Percentiles rank a stretch among this genome's conserved stretches.
Evolutionary conservation across 2,113 vertebrate genomes (phyloP).

Genomic region (Cephalopholis sonnerati): DNA sequence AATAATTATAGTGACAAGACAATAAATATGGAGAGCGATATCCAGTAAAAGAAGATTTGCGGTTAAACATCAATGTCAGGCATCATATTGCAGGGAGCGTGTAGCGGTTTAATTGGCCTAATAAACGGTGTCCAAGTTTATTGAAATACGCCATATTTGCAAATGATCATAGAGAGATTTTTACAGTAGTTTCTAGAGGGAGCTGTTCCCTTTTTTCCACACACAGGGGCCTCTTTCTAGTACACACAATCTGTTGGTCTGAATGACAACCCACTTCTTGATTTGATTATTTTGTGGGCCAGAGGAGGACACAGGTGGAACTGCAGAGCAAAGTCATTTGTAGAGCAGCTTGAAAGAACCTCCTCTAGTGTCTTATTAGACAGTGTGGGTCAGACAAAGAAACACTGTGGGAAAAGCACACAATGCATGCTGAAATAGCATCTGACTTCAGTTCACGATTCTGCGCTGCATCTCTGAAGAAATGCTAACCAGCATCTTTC

Average conservation of each 20-base stretch:
- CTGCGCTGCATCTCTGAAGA: conserved; percentile 66
- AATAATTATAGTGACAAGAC: conserved; percentile 62
- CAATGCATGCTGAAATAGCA: conserved; percentile 72
- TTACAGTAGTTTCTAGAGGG: conserved; percentile 10
- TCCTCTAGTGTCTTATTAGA: conserved; percentile 74
- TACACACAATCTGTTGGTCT: conserved; percentile 33
- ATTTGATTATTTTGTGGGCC: conserved; percentile 64
- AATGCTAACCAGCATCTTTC: conserved; percentile 79
- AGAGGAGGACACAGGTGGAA: conserved; percentile 71
- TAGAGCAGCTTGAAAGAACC: conserved; percentile 72
- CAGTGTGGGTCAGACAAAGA: conserved; percentile 69
- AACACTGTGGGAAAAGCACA: conserved; percentile 71
- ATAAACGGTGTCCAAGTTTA: conserved; percentile 42
- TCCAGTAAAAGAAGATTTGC: conserved; percentile 43
- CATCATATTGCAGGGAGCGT: conserved; percentile 24
- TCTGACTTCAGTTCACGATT: conserved; percentile 73
- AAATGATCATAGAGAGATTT: conserved; percentile 10
- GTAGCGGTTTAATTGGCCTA: conserved; percentile 31
- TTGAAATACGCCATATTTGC: conserved; percentile 38
- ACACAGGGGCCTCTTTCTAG: conserved; percentile 18
- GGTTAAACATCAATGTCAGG: conserved; percentile 54
- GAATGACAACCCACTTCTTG: conserved; percentile 65
- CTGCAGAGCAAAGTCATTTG: conserved; percentile 74
- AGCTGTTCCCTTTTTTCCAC: conserved; percentile 28
- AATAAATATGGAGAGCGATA: conserved; percentile 51